These are phyloP conservation scores for Syngnathus typhle DNA, from an alignment of 2,113 vertebrate species.

Conservation along the genomic window DNA sequence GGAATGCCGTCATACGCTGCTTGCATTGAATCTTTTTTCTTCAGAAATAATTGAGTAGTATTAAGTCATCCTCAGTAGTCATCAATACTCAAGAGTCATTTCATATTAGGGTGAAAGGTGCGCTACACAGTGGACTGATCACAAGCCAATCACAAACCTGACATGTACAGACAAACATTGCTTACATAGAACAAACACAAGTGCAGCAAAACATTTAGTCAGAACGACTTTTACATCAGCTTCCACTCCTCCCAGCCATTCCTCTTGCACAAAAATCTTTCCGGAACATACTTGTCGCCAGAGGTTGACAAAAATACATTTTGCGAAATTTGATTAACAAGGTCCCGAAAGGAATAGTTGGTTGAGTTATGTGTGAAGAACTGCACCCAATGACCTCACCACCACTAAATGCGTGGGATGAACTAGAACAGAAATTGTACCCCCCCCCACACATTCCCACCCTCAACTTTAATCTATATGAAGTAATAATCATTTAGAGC, in stretches of 20 bases:
- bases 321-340: too few species aligned
- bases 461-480: background rate
- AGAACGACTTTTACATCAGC: background rate
- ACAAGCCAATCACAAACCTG: background rate
- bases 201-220: conserved; percentile 1
- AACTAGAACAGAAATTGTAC: background rate
- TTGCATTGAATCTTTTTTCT: background rate
- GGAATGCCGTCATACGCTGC: too few species aligned
- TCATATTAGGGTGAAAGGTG: background rate
- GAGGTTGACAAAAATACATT: background rate
- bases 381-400: background rate
- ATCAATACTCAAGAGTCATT: background rate
- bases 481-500: conserved; percentile 28
- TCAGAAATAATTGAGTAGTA: background rate
- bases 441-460: background rate
- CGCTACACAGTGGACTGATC: background rate
- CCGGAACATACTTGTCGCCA: background rate
- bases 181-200: background rate
- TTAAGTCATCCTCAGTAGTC: background rate
- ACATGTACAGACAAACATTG: background rate
- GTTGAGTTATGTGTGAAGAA: background rate
- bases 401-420: background rate
- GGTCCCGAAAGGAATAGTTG: background rate
- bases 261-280: too few species aligned
- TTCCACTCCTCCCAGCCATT: conserved; percentile 3